Conservation (phyloP, 2,888 invertebrate genomes). For the Leucophenga maculata region DNA sequence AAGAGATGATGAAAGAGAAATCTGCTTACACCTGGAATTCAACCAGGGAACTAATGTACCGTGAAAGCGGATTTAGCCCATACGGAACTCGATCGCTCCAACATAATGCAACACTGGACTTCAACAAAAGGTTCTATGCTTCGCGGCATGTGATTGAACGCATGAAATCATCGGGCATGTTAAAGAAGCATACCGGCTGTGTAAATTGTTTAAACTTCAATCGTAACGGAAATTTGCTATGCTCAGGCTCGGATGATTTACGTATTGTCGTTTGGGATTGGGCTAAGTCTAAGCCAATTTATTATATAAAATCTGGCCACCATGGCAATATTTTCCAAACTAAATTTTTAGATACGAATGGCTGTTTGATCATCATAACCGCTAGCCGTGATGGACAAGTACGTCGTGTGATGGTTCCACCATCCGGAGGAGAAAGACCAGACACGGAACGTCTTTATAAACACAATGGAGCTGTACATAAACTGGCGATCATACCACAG, state of each 20-base stretch:
- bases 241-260: constrained; percentile 93
- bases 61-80: constrained; percentile 62
- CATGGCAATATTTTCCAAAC: constrained; percentile 90
- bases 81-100: constrained; percentile 40
- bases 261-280: constrained; percentile 93
- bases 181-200: constrained; percentile 89
- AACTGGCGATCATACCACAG: constrained; percentile 83
- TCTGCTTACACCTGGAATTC: constrained; percentile 64
- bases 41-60: constrained; percentile 57
- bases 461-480: constrained; percentile 86
- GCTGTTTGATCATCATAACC: constrained; percentile 87
- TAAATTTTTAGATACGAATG: constrained; percentile 83
- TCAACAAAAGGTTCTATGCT: constrained; percentile 77
- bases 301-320: constrained; percentile 86
- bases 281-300: constrained; percentile 79
- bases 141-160: constrained; percentile 84
- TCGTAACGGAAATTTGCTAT: constrained; percentile 78
- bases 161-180: constrained; percentile 82
- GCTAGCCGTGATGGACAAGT: constrained; percentile 93
- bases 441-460: constrained; percentile 76
- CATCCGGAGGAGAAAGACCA: constrained; percentile 73
- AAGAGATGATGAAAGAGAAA: constrained; percentile 60
- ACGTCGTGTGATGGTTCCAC: constrained; percentile 76
- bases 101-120: constrained; percentile 62
- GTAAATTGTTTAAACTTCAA: constrained; percentile 95